phyloP scores from a whole-genome alignment of 2,113 vertebrate species.

The Macquaria australasica region DNA sequence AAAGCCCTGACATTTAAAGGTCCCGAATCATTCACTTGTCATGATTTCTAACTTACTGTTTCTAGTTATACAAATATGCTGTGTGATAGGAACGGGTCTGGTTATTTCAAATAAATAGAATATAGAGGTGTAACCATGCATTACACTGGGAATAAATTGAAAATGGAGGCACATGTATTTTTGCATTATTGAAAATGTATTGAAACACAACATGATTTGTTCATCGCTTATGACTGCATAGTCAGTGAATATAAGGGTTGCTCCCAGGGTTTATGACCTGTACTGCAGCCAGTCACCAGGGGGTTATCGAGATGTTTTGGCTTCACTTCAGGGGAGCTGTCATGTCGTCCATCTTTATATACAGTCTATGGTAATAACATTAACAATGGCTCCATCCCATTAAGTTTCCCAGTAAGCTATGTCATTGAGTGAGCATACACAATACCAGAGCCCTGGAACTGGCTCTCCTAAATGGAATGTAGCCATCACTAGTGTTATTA shows the following conservation, averaged over 20 bases:
- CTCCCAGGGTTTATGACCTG: not conserved
- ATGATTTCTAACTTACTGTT: slow-evolving; percentile 36
- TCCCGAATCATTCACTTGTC: slow-evolving; percentile 43
- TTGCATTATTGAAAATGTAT: not conserved
- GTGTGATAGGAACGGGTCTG: not conserved
- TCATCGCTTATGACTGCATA: not conserved
- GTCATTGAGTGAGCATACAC: no score
- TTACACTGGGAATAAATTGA: not conserved
- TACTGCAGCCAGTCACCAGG: no score
- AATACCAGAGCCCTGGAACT: no score
- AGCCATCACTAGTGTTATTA: no score
- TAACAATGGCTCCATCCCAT: no score
- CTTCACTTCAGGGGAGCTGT: no score
- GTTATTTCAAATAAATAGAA: not conserved
- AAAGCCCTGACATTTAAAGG: slow-evolving; percentile 59
- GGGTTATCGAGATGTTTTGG: no score
- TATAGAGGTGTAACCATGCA: no score
- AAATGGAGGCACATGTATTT: not conserved
- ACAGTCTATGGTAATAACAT: no score
- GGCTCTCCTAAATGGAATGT: no score
- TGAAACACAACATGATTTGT: not conserved
- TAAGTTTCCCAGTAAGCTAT: no score
- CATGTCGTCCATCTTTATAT: no score
- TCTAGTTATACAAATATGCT: slow-evolving; percentile 17
- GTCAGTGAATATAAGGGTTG: not conserved